These are phyloP conservation scores for Pelusios castaneus DNA, from an alignment of 2,113 vertebrate species.

Conservation along the genomic window DNA sequence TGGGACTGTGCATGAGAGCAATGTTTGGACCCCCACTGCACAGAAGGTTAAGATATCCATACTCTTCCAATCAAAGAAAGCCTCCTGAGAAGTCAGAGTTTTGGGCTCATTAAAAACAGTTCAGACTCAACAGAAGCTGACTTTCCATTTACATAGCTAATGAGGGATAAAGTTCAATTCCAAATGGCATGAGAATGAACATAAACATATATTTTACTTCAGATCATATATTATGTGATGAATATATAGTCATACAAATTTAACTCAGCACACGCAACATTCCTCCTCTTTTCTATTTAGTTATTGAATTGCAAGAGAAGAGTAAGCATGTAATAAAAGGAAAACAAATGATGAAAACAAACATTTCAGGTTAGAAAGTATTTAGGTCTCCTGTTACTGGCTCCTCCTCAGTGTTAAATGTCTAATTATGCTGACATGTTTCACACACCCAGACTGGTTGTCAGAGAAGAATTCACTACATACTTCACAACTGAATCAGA, in stretches of 20 bases:
- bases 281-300: background rate
- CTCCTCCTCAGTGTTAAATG: rapidly evolving
- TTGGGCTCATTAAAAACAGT: background rate
- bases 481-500: background rate
- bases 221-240: background rate
- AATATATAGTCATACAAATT: background rate
- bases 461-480: background rate
- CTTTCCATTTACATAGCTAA: background rate
- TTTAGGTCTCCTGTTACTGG: background rate
- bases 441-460: background rate
- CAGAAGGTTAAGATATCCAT: background rate
- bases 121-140: background rate
- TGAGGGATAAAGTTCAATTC: background rate
- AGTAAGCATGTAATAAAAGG: background rate
- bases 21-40: background rate
- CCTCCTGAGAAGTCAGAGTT: background rate
- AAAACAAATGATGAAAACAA: background rate
- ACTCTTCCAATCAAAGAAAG: background rate
- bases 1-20: background rate
- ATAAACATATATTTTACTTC: background rate
- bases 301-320: rapidly evolving
- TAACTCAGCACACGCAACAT: background rate
- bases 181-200: background rate
- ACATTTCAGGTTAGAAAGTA: background rate
- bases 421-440: background rate